These are phyloP conservation scores for Malurus alboscapulatus DNA, from an alignment of 2,113 vertebrate genomes.

Conservation along the genomic window DNA sequence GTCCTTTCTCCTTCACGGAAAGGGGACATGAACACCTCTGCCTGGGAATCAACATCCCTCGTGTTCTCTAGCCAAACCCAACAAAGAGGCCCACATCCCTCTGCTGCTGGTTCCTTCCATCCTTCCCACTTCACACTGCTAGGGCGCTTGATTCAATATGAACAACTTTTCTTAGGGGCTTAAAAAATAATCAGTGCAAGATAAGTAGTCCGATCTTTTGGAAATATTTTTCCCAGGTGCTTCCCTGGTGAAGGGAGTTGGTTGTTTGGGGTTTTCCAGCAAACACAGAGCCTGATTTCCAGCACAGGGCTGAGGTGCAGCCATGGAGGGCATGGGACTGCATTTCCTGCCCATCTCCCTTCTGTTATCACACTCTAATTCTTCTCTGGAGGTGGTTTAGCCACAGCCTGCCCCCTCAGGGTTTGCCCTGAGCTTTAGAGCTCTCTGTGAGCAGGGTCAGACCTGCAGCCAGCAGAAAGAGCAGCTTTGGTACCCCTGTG, in stretches of 20 bases:
- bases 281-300: background rate
- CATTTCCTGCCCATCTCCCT: background rate
- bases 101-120: background rate
- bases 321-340: accelerated
- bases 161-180: background rate
- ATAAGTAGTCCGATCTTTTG: background rate
- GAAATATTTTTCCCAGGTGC: background rate
- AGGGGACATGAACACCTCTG: accelerated
- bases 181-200: background rate
- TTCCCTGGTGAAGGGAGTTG: background rate
- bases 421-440: background rate
- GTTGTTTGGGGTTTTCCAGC: no score
- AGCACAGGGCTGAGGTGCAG: accelerated
- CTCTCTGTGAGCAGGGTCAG: background rate
- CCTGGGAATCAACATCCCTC: background rate
- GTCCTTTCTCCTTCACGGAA: background rate
- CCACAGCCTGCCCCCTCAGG: background rate
- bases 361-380: accelerated
- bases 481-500: accelerated
- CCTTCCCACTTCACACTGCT: accelerated
- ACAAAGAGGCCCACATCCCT: accelerated
- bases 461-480: background rate
- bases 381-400: background rate
- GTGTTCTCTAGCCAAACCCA: background rate
- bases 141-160: background rate